Percentiles rank a stretch among this genome's conserved stretches.
Evolutionary conservation across 1,140 invertebrate genomes (phyloP).

Genomic region (Centruroides vittatus): DNA sequence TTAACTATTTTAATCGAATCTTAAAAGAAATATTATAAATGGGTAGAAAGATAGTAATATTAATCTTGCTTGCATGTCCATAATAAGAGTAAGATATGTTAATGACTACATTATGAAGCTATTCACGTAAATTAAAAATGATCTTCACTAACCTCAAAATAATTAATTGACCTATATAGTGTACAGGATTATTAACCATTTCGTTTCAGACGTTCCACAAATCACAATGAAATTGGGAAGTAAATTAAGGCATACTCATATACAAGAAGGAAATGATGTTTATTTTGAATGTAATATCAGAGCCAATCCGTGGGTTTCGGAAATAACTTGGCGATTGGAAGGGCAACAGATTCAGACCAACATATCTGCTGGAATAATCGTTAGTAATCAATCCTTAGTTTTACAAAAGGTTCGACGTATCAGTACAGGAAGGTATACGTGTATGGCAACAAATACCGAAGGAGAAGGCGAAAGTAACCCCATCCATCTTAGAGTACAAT

Average conservation of each 20-base stretch:
- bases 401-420: conserved; percentile 25
- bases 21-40: too few species aligned
- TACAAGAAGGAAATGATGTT: conserved; percentile 58
- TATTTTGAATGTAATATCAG: conserved; percentile 81
- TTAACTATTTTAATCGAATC: too few species aligned
- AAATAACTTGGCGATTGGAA: conserved; percentile 68
- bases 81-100: too few species aligned
- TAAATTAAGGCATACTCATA: conserved; percentile 22
- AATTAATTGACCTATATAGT: too few species aligned
- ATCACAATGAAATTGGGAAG: conserved; percentile 20
- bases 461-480: conserved; percentile 72
- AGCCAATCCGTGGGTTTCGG: conserved; percentile 65
- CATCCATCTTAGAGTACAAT: conserved; percentile 72
- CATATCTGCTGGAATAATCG: conserved; percentile 56
- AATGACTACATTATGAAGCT: too few species aligned
- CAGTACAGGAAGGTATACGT: conserved; percentile 48
- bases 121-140: too few species aligned
- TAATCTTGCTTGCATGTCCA: too few species aligned
- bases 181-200: too few species aligned
- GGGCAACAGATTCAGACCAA: conserved; percentile 55
- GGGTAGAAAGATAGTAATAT: too few species aligned
- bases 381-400: conserved; percentile 57
- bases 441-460: conserved; percentile 74
- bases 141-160: too few species aligned
- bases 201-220: conserved; percentile 20